Evolutionary conservation across 2,797 vertebrate genomes (phyloP), one percentile per base, ranked within the genome.

Genomic region (Lemur catta): DNA sequence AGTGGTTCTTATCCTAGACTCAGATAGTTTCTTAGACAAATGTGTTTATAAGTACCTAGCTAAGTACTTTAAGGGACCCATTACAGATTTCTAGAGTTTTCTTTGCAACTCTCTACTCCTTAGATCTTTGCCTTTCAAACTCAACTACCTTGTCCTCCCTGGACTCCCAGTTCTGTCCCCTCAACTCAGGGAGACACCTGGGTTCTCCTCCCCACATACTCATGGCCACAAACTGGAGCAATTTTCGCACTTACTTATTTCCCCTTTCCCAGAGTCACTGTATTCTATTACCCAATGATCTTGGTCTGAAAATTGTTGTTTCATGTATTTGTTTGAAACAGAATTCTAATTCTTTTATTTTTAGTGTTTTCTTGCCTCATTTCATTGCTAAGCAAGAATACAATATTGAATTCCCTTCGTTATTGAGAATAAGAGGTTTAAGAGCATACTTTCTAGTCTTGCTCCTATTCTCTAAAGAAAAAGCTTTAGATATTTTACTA

Each of bases 361-460:
- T 55, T 46, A 91, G 72, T 76, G 18, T 91, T 87, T 72, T n/a
- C 26, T 65, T 71, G 33, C 13, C 35, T 88, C 20, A 72, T 72
- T 94, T 94, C 63, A 91, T 48, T 88, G 33, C 52, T 84, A 87
- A 81, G 52, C 15, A 69, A 88, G 57, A 94, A 84, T 18, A 24
- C 9, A 91, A 57, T 65, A 88, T 11, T 88, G 17, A 18, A 63
- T 84, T 84, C 35, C 4, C 4, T 46, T 88, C 26, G 18, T 84
- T 78, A 84, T 20, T 38, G 22, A 88, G 46, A 41, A 50, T 75
- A 75, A 75, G 41, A 55, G 14, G 22, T 80, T 52, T 46, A 84
- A 82, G 8, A 71, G 35, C 7, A 22, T 35, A 76, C 11, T 28
- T 61, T 78, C 14, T 57, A 48, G 20, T 41, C 59, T 65, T 67